Percentiles rank a stretch among this genome's conserved stretches.
These are phyloP conservation scores for Drosophila mettleri DNA, from an alignment of 2,888 invertebrate species.

Conservation along the genomic window DNA sequence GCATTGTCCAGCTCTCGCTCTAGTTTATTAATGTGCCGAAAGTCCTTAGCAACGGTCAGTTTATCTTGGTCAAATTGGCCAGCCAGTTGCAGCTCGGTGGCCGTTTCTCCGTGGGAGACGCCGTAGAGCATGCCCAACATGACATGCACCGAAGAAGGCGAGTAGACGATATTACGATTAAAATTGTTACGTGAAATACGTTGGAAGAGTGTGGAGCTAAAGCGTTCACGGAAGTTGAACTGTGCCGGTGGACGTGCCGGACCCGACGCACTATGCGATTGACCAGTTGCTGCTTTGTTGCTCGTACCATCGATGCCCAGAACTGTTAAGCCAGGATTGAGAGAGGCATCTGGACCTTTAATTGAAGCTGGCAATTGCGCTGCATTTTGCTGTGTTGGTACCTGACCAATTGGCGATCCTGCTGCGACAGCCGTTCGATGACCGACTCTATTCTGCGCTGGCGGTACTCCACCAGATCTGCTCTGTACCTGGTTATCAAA, in stretches of 20 bases:
- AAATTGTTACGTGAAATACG: constrained; percentile 41
- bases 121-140: constrained; percentile 90
- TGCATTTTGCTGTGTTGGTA: neutral
- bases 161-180: constrained; percentile 71
- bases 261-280: neutral
- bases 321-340: neutral
- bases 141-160: constrained; percentile 88
- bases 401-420: neutral
- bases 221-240: constrained; percentile 55
- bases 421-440: neutral
- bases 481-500: neutral
- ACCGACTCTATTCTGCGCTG: neutral
- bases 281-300: neutral
- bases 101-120: constrained; percentile 87
- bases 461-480: constrained; percentile 13
- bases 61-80: constrained; percentile 43
- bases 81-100: constrained; percentile 57
- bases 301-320: neutral
- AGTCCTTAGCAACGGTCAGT: constrained; percentile 35
- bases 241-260: constrained; percentile 45
- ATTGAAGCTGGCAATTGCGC: neutral
- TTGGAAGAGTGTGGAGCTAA: constrained; percentile 66
- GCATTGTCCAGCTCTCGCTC: constrained; percentile 19
- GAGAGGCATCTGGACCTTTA: neutral
- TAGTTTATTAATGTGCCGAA: constrained; percentile 26